Percentiles rank a stretch among this genome's conserved stretches.
Conservation (phyloP, 2,113 vertebrate species). For the Neopipo cinnamomea region DNA sequence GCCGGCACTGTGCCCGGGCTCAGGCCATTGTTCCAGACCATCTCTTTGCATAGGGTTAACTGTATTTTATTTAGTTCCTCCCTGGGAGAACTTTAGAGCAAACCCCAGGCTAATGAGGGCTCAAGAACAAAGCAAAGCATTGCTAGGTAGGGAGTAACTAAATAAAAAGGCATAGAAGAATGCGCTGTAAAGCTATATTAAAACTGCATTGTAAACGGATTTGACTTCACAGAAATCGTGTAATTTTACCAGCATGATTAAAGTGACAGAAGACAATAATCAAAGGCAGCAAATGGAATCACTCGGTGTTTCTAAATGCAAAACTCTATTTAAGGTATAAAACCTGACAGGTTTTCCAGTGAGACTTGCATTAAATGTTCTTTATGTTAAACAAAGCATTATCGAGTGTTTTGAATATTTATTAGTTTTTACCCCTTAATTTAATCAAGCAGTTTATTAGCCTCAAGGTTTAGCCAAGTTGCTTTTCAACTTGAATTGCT, state of each 20-base stretch:
- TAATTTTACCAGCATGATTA: conserved; percentile 67
- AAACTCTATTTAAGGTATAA: conserved; percentile 68
- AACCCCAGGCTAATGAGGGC: conserved; percentile 64
- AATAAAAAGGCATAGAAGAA: conserved; percentile 59
- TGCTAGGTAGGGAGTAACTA: conserved; percentile 65
- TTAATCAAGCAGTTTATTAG: conserved; percentile 70
- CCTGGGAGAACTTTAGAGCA: conserved; percentile 54
- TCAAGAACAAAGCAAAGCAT: conserved; percentile 59
- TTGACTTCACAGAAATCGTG: conserved; percentile 66
- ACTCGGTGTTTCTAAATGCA: conserved; percentile 61
- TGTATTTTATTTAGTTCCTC: conserved; percentile 21
- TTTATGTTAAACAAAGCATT: conserved; percentile 70
- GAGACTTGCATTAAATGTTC: conserved; percentile 65
- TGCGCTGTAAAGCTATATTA: conserved; percentile 43
- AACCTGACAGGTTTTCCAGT: conserved; percentile 62
- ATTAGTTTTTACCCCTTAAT: conserved; percentile 72
- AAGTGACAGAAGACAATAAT: conserved; percentile 68
- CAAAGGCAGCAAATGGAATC: conserved; percentile 62
- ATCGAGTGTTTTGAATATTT: conserved; percentile 73
- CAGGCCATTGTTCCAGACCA: not conserved
- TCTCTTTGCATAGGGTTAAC: conserved; percentile 21
- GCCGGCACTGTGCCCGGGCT: not conserved
- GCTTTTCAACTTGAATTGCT: conserved; percentile 67
- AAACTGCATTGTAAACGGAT: conserved; percentile 64
- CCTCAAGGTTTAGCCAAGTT: conserved; percentile 64